Evolutionary conservation across 2,888 invertebrate genomes (phyloP).

Genomic region (Apamea anceps): DNA sequence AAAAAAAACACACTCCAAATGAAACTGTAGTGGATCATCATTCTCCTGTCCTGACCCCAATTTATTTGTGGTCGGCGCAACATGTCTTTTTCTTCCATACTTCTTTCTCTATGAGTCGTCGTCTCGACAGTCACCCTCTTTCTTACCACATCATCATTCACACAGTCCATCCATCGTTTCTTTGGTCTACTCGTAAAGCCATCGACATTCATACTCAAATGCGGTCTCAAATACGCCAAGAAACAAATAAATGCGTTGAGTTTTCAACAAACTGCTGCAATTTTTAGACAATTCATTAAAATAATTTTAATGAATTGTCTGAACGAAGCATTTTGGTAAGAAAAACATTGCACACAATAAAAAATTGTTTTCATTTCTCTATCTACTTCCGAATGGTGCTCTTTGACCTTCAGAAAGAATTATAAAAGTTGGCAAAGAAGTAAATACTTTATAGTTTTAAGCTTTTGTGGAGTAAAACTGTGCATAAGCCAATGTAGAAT

Average conservation of each 20-base stretch:
- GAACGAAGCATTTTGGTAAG: slow-evolving; percentile 7
- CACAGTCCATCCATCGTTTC: too few relatives aligned
- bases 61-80: too few relatives aligned
- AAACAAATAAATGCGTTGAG: background rate
- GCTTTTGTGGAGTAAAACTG: background rate
- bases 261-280: background rate
- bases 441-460: background rate
- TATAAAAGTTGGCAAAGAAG: background rate
- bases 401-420: slow-evolving; percentile 11
- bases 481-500: background rate
- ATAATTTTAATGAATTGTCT: too few relatives aligned
- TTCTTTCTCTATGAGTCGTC: too few relatives aligned
- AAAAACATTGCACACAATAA: background rate
- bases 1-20: background rate
- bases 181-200: too few relatives aligned
- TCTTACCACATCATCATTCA: too few relatives aligned
- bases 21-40: background rate
- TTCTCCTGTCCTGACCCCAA: too few relatives aligned
- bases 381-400: background rate
- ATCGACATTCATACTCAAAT: too few relatives aligned
- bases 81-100: too few relatives aligned
- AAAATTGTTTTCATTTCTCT: background rate
- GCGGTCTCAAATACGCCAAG: background rate
- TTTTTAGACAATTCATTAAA: background rate
- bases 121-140: too few relatives aligned